Evolutionary conservation across 2,797 vertebrate genomes (phyloP).

Genomic region (Falco biarmicus): DNA sequence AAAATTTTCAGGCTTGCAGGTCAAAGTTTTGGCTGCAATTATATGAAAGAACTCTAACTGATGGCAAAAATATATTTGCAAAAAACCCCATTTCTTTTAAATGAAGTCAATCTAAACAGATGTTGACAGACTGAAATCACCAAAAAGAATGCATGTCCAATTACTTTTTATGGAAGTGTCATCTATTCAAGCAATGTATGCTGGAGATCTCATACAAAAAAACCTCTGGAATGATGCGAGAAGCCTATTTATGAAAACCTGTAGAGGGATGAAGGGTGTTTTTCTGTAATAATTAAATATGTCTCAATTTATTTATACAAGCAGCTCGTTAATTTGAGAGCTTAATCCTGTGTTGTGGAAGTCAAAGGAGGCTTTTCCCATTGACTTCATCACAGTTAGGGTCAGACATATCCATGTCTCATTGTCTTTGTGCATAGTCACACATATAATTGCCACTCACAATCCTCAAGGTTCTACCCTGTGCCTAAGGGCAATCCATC

Average conservation of each 20-base stretch:
- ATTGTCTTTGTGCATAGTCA: not conserved
- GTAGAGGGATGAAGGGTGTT: not conserved
- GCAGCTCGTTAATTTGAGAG: not conserved
- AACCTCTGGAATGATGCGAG: not conserved
- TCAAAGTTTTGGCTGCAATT: not conserved
- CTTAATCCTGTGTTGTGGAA: not conserved
- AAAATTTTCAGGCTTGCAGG: not conserved
- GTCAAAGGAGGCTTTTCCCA: not conserved
- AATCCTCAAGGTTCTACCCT: not conserved
- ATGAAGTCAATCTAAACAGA: slow-evolving; percentile 78
- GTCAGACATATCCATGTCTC: not conserved
- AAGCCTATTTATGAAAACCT: not conserved
- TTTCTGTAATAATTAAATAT: not conserved
- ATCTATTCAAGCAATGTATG: not conserved
- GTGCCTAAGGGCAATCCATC: not conserved
- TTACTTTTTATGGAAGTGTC: not conserved
- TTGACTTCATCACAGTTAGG: not conserved
- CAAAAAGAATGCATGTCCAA: not conserved
- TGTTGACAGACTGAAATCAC: slow-evolving; percentile 57
- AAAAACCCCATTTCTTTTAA: not conserved
- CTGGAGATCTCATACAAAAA: not conserved
- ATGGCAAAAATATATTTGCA: not conserved
- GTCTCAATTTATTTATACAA: not conserved
- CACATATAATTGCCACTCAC: fast-evolving
- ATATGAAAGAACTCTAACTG: not conserved